Evolutionary conservation across 2,888 invertebrate species (phyloP).

Genomic region (Apeira syringaria): DNA sequence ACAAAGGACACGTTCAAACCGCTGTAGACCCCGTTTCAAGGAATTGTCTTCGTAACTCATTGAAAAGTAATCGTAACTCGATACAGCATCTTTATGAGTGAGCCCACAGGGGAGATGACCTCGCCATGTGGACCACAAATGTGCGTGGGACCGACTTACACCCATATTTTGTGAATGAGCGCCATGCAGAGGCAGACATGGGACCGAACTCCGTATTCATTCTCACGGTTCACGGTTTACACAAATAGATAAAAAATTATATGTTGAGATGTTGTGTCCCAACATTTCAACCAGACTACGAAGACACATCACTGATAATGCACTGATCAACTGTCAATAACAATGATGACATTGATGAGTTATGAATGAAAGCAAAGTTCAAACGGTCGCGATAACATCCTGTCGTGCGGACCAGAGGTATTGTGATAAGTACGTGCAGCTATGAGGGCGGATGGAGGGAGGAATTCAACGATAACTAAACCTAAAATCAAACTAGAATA

Average conservation of each 20-base stretch:
- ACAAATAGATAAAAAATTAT: slow-evolving; percentile 51
- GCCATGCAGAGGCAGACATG: slow-evolving; percentile 63
- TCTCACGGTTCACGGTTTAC: slow-evolving; percentile 74
- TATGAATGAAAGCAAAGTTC: slow-evolving; percentile 30
- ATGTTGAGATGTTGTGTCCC: slow-evolving; percentile 36
- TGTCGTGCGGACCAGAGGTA: too few relatives aligned
- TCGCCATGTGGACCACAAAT: slow-evolving; percentile 67
- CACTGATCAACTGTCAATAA: slow-evolving; percentile 23
- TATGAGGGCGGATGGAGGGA: too few relatives aligned
- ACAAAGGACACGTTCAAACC: not conserved
- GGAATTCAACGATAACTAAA: too few relatives aligned
- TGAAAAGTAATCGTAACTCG: slow-evolving; percentile 18
- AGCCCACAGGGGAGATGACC: slow-evolving; percentile 26
- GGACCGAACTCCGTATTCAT: slow-evolving; percentile 56
- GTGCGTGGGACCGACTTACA: slow-evolving; percentile 60
- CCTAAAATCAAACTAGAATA: too few relatives aligned
- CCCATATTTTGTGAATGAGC: slow-evolving; percentile 65
- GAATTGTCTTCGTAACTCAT: slow-evolving; percentile 5
- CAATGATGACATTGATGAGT: slow-evolving; percentile 27
- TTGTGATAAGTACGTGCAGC: too few relatives aligned
- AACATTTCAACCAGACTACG: slow-evolving; percentile 32
- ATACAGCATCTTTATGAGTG: slow-evolving; percentile 16
- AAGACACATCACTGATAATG: slow-evolving; percentile 31
- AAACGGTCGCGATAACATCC: slow-evolving; percentile 5
- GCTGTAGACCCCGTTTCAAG: not conserved